Evolutionary conservation across 1,140 invertebrate genomes (phyloP).

Genomic region (Schlechtendalia chinensis): DNA sequence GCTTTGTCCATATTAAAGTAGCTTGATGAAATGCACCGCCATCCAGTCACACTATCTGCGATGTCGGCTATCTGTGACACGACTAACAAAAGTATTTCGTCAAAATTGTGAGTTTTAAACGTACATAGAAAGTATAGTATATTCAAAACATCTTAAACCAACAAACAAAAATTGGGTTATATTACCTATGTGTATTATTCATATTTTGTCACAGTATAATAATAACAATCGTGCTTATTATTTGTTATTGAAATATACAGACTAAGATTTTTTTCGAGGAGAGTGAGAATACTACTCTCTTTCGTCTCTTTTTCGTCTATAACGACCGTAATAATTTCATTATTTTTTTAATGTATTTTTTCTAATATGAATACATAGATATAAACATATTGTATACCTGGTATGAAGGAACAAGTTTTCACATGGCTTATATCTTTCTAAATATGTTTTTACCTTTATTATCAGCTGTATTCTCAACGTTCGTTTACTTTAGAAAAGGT

Average conservation of each 20-base stretch:
- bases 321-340: not conserved
- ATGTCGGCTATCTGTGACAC: not conserved
- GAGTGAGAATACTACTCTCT: not conserved
- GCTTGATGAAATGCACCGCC: slow-evolving; percentile 5
- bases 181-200: too few relatives aligned
- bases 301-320: not conserved
- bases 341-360: not conserved
- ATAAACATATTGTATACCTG: not conserved
- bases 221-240: not conserved
- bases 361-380: slow-evolving; percentile 9
- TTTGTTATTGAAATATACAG: not conserved
- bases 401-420: not conserved
- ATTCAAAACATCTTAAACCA: not conserved
- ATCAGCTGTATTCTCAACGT: not conserved
- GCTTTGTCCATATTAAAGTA: slow-evolving; percentile 13
- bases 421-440: not conserved
- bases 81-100: not conserved
- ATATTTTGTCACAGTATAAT: not conserved
- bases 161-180: too few relatives aligned
- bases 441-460: not conserved
- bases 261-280: not conserved
- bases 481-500: not conserved
- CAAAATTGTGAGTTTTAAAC: not conserved
- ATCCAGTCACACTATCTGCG: not conserved
- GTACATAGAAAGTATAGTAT: not conserved